These are phyloP conservation scores for Ceratina australensis DNA, from an alignment of 1,140 invertebrate species.

Conservation along the genomic window DNA sequence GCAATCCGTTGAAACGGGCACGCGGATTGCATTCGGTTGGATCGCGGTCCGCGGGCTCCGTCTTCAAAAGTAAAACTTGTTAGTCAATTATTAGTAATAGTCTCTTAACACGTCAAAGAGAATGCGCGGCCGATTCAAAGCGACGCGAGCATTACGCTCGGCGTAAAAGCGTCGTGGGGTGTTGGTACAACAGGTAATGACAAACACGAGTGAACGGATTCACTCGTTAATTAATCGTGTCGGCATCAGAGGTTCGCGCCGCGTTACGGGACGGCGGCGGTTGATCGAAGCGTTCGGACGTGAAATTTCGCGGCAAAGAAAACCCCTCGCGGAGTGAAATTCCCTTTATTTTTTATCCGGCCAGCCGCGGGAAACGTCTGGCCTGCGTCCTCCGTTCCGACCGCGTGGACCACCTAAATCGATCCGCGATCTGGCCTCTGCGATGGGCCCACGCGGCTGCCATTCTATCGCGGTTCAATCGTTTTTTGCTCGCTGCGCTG, in stretches of 20 bases:
- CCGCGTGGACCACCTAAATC: not conserved
- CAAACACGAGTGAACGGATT: not conserved
- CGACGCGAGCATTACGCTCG: not conserved
- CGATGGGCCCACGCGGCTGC: slow-evolving; percentile 5
- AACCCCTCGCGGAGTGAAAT: not conserved
- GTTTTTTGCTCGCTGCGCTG: slow-evolving; percentile 3
- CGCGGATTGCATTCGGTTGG: too few species aligned
- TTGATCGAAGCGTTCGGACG: not conserved
- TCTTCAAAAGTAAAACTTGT: not conserved
- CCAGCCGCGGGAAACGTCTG: not conserved
- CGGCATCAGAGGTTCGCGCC: too few species aligned
- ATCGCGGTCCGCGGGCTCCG: too few species aligned
- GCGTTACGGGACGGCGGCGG: too few species aligned
- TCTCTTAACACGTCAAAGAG: too few species aligned
- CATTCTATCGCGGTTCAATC: slow-evolving; percentile 1
- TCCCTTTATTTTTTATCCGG: slow-evolving; percentile 15
- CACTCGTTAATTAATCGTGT: slow-evolving; percentile 2
- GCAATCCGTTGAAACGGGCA: too few species aligned
- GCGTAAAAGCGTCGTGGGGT: too few species aligned
- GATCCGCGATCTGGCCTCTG: slow-evolving; percentile 1
- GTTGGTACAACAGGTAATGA: not conserved
- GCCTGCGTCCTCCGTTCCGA: too few species aligned
- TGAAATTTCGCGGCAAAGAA: not conserved
- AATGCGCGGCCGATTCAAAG: not conserved
- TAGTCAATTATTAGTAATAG: too few species aligned